A percentile compares a stretch with the other conserved stretches of the same genome.
These are phyloP conservation scores for Cheilosia scutellata DNA, from an alignment of 2,888 invertebrate species.

Conservation along the genomic window DNA sequence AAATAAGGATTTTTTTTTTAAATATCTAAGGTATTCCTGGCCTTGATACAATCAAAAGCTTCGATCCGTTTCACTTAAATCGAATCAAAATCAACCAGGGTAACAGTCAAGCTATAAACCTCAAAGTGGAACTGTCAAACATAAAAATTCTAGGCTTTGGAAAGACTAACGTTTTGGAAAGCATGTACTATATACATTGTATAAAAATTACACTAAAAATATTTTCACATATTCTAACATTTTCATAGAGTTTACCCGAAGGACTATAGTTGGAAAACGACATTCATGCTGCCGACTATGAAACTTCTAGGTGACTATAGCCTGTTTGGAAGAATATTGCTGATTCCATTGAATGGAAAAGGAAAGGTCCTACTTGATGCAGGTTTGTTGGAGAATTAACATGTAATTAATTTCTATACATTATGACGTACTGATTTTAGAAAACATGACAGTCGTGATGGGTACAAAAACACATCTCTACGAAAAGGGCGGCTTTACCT, in stretches of 20 bases:
- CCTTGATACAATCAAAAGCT: conserved; percentile 85
- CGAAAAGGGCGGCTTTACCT: conserved; percentile 87
- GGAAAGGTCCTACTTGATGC: conserved; percentile 90
- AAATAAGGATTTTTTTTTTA: background rate
- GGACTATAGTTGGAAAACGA: conserved; percentile 89
- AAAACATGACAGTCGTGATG: conserved; percentile 88
- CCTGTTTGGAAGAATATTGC: conserved; percentile 88
- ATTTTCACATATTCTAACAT: background rate
- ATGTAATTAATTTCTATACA: background rate
- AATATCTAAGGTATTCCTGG: conserved; percentile 82
- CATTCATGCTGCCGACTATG: conserved; percentile 87
- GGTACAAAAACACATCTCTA: conserved; percentile 88
- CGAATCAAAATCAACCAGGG: conserved; percentile 89
- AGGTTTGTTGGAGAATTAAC: conserved; percentile 83
- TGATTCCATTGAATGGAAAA: conserved; percentile 89
- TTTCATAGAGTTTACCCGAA: conserved; percentile 87
- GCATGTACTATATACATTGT: conserved; percentile 84
- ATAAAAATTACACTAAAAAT: background rate
- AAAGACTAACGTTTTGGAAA: conserved; percentile 87
- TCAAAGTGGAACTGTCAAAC: conserved; percentile 89
- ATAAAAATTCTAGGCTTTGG: conserved; percentile 89
- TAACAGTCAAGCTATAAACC: conserved; percentile 88
- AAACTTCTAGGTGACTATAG: conserved; percentile 89
- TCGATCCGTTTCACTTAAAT: conserved; percentile 89
- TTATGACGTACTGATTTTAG: conserved; percentile 81